phyloP scores from a whole-genome alignment of 2,113 vertebrate genomes.

The Hemibagrus wyckioides region DNA sequence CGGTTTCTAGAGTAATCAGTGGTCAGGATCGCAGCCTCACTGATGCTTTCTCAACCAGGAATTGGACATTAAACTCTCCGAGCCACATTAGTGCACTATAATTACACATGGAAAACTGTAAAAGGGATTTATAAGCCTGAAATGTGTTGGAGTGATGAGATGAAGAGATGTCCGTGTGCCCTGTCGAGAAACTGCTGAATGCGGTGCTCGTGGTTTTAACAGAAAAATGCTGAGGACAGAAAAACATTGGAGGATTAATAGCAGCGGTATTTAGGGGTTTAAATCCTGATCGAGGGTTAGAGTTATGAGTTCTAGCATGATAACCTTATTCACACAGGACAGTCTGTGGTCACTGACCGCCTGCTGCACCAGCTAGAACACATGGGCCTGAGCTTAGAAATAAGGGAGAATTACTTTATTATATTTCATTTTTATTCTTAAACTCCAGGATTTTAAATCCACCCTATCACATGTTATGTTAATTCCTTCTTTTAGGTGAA shows the following conservation, averaged over 20 bases:
- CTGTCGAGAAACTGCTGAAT: constrained; percentile 39
- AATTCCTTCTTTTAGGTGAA: not conserved
- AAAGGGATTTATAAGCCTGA: constrained; percentile 43
- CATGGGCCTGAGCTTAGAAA: not conserved
- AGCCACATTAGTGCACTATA: constrained; percentile 28
- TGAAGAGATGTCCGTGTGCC: constrained; percentile 1
- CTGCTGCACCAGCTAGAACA: not conserved
- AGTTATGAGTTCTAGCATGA: constrained; percentile 37
- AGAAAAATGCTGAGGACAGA: constrained; percentile 53
- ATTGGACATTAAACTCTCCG: constrained; percentile 14
- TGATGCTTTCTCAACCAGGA: constrained; percentile 26
- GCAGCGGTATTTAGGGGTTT: constrained; percentile 23
- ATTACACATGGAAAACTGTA: constrained; percentile 34
- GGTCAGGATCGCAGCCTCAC: not conserved
- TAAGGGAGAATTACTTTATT: too few species aligned
- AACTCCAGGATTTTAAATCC: not conserved
- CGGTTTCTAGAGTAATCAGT: not conserved
- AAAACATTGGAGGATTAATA: constrained; percentile 48
- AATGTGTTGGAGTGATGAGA: constrained; percentile 43
- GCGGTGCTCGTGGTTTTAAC: constrained; percentile 28
- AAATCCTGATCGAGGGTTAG: constrained; percentile 31
- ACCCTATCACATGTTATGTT: not conserved
- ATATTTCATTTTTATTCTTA: too few species aligned
- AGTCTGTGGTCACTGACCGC: constrained; percentile 1
- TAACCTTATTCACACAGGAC: constrained; percentile 37